phyloP scores from a whole-genome alignment of 2,888 invertebrate genomes.

The Andrena chrysosceles region DNA sequence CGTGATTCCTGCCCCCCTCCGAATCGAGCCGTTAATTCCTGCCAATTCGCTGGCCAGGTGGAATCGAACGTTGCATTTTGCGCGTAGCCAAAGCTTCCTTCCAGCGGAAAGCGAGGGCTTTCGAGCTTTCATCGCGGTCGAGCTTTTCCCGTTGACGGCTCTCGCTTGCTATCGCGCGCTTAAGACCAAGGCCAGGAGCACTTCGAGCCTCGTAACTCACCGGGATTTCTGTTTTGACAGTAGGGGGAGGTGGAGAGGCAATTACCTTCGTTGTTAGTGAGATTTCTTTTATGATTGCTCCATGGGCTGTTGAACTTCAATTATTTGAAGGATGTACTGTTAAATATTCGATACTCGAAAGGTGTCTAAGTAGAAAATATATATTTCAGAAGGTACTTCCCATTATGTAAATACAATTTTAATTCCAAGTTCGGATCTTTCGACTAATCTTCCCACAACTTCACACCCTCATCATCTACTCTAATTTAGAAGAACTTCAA shows the following conservation, averaged over 20 bases:
- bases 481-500: too few species aligned
- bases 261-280: background rate
- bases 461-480: too few species aligned
- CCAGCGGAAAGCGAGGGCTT: background rate
- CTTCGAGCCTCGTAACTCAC: background rate
- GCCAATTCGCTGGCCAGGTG: conserved; percentile 5
- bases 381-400: too few species aligned
- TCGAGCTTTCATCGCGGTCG: conserved; percentile 1
- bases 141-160: background rate
- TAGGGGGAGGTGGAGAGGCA: background rate
- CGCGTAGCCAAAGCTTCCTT: background rate
- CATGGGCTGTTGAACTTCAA: background rate
- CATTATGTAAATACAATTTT: too few species aligned
- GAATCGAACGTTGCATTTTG: conserved; percentile 17
- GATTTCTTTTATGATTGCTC: background rate
- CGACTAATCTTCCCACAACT: too few species aligned
- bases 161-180: background rate
- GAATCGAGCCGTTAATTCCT: conserved; percentile 19
- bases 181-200: background rate
- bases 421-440: too few species aligned
- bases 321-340: too few species aligned
- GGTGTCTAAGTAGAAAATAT: too few species aligned
- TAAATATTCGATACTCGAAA: too few species aligned
- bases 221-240: background rate
- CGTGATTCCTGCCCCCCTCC: background rate